These are phyloP conservation scores for Pseudorhombus dupliciocellatus DNA, from an alignment of 2,113 vertebrate species.

Conservation along the genomic window DNA sequence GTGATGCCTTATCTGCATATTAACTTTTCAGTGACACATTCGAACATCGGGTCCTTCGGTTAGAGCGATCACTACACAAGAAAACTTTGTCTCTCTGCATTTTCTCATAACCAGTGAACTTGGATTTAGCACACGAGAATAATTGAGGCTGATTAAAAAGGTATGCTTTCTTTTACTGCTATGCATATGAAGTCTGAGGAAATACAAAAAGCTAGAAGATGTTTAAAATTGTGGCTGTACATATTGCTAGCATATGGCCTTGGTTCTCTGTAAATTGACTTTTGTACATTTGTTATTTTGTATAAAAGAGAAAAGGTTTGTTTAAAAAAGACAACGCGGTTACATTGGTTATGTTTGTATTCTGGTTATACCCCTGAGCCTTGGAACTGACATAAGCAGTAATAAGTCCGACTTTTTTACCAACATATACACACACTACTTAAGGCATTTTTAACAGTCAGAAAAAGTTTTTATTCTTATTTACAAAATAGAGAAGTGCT, in stretches of 20 bases:
- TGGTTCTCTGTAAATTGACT: slow-evolving; percentile 99
- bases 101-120: slow-evolving; percentile 73
- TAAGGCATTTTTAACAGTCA: slow-evolving; percentile 97
- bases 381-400: slow-evolving; percentile 97
- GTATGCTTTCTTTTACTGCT: slow-evolving; percentile 88
- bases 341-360: slow-evolving; percentile 95
- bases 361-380: slow-evolving; percentile 96
- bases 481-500: slow-evolving; percentile 88
- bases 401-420: slow-evolving; percentile 97
- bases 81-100: slow-evolving; percentile 61
- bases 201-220: slow-evolving; percentile 84
- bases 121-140: slow-evolving; percentile 81
- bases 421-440: slow-evolving; percentile 82
- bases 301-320: slow-evolving; percentile 91
- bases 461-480: slow-evolving; percentile 94
- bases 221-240: slow-evolving; percentile 91
- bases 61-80: slow-evolving; percentile 66
- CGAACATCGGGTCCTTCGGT: slow-evolving; percentile 84
- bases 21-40: slow-evolving; percentile 81
- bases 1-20: slow-evolving; percentile 96
- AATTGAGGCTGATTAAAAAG: slow-evolving; percentile 78
- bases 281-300: slow-evolving; percentile 99
- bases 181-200: slow-evolving; percentile 88
- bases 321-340: slow-evolving; percentile 75
- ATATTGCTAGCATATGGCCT: slow-evolving; percentile 97